Evolutionary conservation across 2,113 vertebrate species (phyloP).

Genomic region (Lepus americanus): DNA sequence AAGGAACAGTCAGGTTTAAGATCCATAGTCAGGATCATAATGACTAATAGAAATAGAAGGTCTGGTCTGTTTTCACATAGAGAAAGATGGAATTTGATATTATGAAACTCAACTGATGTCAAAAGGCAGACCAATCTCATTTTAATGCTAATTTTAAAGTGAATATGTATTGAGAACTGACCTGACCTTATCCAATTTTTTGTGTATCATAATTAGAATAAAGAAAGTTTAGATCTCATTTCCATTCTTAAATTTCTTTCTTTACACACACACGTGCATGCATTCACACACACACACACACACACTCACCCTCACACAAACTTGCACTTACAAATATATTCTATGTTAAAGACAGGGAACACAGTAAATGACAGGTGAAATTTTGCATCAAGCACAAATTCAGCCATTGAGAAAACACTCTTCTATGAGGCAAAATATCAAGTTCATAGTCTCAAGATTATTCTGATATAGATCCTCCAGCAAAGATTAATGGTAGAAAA

Average conservation of each 20-base stretch:
- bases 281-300: no score
- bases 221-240: not conserved
- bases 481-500: not conserved
- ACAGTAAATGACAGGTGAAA: not conserved
- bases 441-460: not conserved
- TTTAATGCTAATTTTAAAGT: not conserved
- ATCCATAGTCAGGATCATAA: not conserved
- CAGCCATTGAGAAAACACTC: not conserved
- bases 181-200: not conserved
- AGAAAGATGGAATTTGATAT: accelerated
- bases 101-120: not conserved
- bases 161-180: not conserved
- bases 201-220: not conserved
- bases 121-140: not conserved
- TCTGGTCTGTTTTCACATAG: not conserved
- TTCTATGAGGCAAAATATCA: not conserved
- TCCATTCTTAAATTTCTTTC: not conserved
- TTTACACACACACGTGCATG: not conserved
- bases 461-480: not conserved
- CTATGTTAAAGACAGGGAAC: not conserved
- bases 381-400: not conserved
- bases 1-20: not conserved
- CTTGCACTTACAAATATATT: not conserved
- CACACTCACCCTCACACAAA: no score
- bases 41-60: not conserved